These are phyloP conservation scores for Drosophila eohydei DNA, from an alignment of 2,888 invertebrate genomes.

Conservation along the genomic window DNA sequence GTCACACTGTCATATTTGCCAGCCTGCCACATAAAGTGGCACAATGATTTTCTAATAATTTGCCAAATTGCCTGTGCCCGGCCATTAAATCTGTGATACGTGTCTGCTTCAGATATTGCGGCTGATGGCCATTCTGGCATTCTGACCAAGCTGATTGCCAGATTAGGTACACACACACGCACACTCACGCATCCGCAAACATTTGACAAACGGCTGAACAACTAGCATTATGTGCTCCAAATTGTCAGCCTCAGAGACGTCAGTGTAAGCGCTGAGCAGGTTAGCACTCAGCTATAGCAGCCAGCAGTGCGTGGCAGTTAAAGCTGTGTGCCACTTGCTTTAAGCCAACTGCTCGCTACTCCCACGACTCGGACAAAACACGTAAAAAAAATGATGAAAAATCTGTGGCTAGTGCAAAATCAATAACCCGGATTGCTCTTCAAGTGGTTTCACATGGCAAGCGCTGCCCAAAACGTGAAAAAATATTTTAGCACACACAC, in stretches of 20 bases:
- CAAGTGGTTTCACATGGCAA: conserved; percentile 66
- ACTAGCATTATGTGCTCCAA: conserved; percentile 65
- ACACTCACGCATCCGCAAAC: conserved; percentile 10
- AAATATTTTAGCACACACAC: conserved; percentile 37
- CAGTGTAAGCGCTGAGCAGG: conserved; percentile 46
- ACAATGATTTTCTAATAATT: conserved; percentile 83
- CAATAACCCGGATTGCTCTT: conserved; percentile 57
- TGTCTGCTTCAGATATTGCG: conserved; percentile 55
- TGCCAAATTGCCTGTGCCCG: conserved; percentile 80
- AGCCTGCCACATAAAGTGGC: conserved; percentile 64
- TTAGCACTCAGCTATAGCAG: conserved; percentile 4
- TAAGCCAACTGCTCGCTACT: conserved; percentile 38
- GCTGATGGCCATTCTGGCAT: conserved; percentile 23
- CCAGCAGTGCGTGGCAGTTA: conserved; percentile 43
- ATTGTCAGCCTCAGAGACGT: conserved; percentile 61
- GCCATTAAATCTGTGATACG: conserved; percentile 76
- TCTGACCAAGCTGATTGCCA: conserved; percentile 61
- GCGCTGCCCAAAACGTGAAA: conserved; percentile 26
- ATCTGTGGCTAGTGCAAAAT: conserved; percentile 72
- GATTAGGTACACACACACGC: conserved; percentile 53
- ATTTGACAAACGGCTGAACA: conserved; percentile 44
- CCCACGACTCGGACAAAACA: conserved; percentile 2
- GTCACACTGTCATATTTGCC: conserved; percentile 62
- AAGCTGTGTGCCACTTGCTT: conserved; percentile 51
- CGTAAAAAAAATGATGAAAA: conserved; percentile 26